A percentile compares a stretch with the other conserved stretches of the same genome.
Evolutionary conservation across 1,140 invertebrate species (phyloP).

Genomic region (Zaprionus vittiger): DNA sequence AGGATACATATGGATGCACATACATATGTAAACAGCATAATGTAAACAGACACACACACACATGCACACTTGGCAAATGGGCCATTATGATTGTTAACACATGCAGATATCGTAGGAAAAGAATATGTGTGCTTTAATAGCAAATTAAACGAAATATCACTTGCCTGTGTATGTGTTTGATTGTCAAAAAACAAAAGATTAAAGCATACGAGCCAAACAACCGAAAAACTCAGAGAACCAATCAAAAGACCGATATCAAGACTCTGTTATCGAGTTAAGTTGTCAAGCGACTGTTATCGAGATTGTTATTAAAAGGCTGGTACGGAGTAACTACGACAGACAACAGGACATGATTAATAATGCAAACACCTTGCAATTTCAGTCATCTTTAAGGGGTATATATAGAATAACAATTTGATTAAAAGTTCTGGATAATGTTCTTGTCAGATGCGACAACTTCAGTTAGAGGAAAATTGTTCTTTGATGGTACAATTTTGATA

Average conservation of each 20-base stretch:
- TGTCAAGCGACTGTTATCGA: not conserved
- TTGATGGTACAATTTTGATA: conserved; percentile 4
- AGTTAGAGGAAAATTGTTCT: not conserved
- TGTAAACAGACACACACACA: not conserved
- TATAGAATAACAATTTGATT: not conserved
- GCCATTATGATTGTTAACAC: conserved; percentile 3
- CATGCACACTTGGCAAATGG: not conserved
- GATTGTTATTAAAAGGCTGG: too few relatives aligned
- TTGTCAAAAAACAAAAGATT: not conserved
- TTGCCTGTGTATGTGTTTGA: not conserved
- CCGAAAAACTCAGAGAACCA: not conserved
- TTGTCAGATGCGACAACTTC: not conserved
- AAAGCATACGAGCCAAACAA: not conserved
- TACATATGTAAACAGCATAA: not conserved
- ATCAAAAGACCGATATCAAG: not conserved
- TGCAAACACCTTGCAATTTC: not conserved
- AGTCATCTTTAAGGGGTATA: not conserved
- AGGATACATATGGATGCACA: not conserved
- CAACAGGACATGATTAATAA: not conserved
- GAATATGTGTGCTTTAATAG: not conserved
- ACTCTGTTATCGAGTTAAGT: not conserved
- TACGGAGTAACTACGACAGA: too few relatives aligned
- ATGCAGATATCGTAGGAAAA: not conserved
- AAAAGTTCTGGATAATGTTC: not conserved
- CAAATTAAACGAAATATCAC: not conserved